Base-by-base conservation (phyloP, 2,888 invertebrate species). In the Lydus trimaculatus region DNA sequence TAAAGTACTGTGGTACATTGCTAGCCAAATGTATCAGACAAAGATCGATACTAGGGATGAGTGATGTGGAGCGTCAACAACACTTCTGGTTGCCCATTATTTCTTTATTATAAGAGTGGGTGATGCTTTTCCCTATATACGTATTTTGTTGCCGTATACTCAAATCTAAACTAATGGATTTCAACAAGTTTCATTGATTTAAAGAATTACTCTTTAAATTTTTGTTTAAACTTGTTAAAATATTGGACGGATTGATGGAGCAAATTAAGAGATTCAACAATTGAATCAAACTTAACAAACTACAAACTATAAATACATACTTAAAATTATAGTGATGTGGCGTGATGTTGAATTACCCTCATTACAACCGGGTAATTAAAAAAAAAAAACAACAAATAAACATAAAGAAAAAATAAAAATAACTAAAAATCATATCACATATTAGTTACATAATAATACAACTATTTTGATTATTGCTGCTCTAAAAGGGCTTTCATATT, bases 201-300 rank as follows among this genome's bases (percentile, higher is more conserved):
- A 67, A 61, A 58, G 61, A 39, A 6, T n/a, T 9, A 7, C 33
- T 64, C 62, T 58, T 59, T 62, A 64, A 20, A 13, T 15, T 25
- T 48, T 48, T n/a, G n/a, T n/a, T 4, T 3, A 11, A 20, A 58
- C 62, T 48, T 31, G 43, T 36, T 58, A 68, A 61, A 68, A 62
- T 61, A 39, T 67, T 72, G 76, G 76, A 76, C 76, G 76, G 76
- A 76, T 71, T 74, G 71, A 67, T 73, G 70, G 71, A 74, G 65
- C 72, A 67, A 69, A 72, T 74, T 72, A 67, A 70, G 74, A 75
- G 72, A 72, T 64, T 65, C 33, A 48, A 66, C 69, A 70, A 72
- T 43, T 63, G 65, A 65, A 67, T n/a, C n/a, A n/a, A n/a, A n/a
- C n/a, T n/a, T n/a, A 64, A 70, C 64, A 70, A 66, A 71, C 64